phyloP scores from a whole-genome alignment of 2,888 invertebrate species.

The Hirtodrosophila trivittata region DNA sequence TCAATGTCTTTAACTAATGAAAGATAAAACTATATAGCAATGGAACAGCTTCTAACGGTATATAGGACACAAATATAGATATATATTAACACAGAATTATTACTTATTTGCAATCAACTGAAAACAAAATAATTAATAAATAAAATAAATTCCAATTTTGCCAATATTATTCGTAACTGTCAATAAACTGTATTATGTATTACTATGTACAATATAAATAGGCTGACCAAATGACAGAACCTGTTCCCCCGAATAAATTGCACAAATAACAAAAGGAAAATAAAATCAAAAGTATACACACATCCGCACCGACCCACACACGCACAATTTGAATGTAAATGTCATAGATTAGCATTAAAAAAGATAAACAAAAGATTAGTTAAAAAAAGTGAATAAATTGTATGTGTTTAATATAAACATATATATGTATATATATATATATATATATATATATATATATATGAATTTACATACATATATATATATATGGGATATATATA shows the following conservation, averaged over 20 bases:
- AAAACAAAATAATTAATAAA: conserved; percentile 3
- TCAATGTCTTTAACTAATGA: too few relatives aligned
- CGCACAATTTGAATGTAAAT: conserved; percentile 38
- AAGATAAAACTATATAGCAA: too few relatives aligned
- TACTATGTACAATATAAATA: conserved; percentile 27
- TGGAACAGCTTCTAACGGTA: not conserved
- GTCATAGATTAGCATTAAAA: conserved; percentile 10
- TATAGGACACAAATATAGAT: conserved; percentile 26
- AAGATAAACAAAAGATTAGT: conserved; percentile 4
- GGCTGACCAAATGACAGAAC: conserved; percentile 22
- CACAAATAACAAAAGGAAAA: conserved; percentile 10
- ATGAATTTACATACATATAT: too few relatives aligned
- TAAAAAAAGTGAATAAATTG: conserved; percentile 11
- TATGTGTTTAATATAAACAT: conserved; percentile 17
- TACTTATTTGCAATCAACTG: conserved; percentile 30
- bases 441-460: conserved; percentile 19
- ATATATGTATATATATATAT: conserved; percentile 15
- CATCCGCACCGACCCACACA: conserved; percentile 10
- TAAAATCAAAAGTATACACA: conserved; percentile 9
- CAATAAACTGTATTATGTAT: conserved; percentile 55
- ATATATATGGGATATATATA: too few relatives aligned
- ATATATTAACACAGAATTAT: conserved; percentile 2
- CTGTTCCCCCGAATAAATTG: conserved; percentile 1
- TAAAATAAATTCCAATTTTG: conserved; percentile 61
- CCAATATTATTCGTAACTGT: conserved; percentile 61